Evolutionary conservation across 2,797 vertebrate genomes (phyloP).

Genomic region (Rhyacichthys aspro): DNA sequence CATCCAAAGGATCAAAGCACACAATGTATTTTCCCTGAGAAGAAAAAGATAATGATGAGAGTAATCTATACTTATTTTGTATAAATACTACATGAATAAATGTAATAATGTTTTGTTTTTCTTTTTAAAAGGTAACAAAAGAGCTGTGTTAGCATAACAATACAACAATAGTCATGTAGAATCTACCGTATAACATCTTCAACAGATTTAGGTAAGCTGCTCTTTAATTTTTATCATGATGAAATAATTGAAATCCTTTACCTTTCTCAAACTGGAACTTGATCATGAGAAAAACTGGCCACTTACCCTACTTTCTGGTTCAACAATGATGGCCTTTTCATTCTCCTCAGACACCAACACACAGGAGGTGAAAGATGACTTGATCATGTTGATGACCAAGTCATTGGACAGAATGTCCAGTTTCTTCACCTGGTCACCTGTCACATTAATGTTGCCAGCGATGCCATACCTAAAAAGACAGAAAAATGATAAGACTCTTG

Average conservation of each 20-base stretch:
- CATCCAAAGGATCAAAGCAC: conserved; percentile 96
- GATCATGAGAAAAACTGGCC: too few species aligned
- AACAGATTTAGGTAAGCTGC: too few species aligned
- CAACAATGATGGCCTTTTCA: conserved; percentile 86
- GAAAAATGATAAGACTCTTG: neutral
- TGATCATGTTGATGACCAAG: conserved; percentile 92
- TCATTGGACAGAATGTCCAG: conserved; percentile 94
- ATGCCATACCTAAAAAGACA: conserved; percentile 87
- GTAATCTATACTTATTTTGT: too few species aligned
- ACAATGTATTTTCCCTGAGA: conserved; percentile 96
- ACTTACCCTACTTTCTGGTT: conserved; percentile 86
- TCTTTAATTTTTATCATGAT: too few species aligned
- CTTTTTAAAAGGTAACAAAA: too few species aligned
- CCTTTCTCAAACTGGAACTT: neutral
- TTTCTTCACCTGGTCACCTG: conserved; percentile 96
- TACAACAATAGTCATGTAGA: too few species aligned
- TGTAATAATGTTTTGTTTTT: too few species aligned
- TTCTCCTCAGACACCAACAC: conserved; percentile 93
- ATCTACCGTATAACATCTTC: too few species aligned
- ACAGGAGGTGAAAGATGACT: conserved; percentile 91
- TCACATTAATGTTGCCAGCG: conserved; percentile 91
- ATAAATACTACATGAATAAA: too few species aligned
- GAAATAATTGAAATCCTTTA: too few species aligned
- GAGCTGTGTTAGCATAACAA: too few species aligned
- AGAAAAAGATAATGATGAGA: neutral